Conservation (phyloP, 53 echinoderm and acorn worm species). For the Crossaster papposus region DNA sequence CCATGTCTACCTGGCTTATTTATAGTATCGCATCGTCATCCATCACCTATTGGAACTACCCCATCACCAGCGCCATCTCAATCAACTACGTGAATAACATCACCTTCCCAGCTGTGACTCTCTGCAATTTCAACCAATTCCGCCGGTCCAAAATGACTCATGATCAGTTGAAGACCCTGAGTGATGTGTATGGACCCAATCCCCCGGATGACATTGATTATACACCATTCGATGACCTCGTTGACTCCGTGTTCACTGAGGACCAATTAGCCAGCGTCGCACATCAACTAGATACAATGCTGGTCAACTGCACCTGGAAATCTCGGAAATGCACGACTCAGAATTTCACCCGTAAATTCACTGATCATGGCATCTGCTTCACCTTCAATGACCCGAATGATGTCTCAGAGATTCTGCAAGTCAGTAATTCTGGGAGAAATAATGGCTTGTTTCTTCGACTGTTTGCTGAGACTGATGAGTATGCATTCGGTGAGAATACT, state of each 20-base stretch:
- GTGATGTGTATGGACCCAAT: not conserved
- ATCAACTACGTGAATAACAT: slow-evolving; percentile 57
- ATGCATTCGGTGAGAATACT: slow-evolving; percentile 66
- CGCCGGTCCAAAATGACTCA: not conserved
- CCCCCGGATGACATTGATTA: not conserved
- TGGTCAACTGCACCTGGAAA: slow-evolving; percentile 66
- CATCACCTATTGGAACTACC: slow-evolving; percentile 44
- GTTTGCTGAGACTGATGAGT: slow-evolving; percentile 69
- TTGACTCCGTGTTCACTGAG: not conserved
- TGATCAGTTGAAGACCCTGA: not conserved
- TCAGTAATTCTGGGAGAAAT: slow-evolving; percentile 62
- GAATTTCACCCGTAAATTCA: slow-evolving; percentile 66
- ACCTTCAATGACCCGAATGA: slow-evolving; percentile 65
- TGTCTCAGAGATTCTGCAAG: slow-evolving; percentile 11
- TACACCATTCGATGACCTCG: not conserved
- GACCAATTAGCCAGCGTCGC: not conserved
- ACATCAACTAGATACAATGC: slow-evolving; percentile 68
- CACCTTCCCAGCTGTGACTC: slow-evolving; percentile 75
- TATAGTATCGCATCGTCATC: not conserved
- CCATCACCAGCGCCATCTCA: slow-evolving; percentile 54
- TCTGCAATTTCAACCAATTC: slow-evolving; percentile 83
- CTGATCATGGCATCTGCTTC: slow-evolving; percentile 77
- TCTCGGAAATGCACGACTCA: slow-evolving; percentile 27
- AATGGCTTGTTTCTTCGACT: slow-evolving; percentile 66
- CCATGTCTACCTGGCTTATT: slow-evolving; percentile 16